Conservation (phyloP, 2,888 invertebrate genomes). For the Imbricaverruca yamaguchii region DNA sequence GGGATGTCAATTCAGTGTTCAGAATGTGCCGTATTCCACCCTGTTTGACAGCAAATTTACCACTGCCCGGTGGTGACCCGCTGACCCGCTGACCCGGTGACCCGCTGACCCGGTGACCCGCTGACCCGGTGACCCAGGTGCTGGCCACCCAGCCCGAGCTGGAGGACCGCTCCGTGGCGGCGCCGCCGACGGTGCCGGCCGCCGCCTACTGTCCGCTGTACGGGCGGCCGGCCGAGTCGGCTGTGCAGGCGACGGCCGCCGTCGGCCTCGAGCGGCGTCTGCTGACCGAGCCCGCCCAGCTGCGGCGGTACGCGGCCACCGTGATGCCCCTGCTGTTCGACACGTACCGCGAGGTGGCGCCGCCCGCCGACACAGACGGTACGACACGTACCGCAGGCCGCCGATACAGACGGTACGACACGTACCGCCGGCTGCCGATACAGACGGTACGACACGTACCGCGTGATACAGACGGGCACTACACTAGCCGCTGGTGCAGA, state of each 20-base stretch:
- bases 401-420: too few species aligned
- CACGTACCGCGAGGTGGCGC: conserved; percentile 66
- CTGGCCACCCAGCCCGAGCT: conserved; percentile 25
- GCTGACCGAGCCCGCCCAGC: conserved; percentile 34
- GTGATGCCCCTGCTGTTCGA: conserved; percentile 71
- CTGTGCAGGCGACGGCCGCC: conserved; percentile 28
- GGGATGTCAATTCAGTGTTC: too few species aligned
- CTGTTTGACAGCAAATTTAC: too few species aligned
- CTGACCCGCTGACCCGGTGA: too few species aligned
- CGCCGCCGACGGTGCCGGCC: conserved; percentile 35
- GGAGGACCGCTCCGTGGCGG: conserved; percentile 38
- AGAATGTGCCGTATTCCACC: too few species aligned
- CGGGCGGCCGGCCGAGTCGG: conserved; percentile 35
- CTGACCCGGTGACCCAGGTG: neutral
- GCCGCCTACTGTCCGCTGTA: conserved; percentile 35
- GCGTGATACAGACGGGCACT: too few species aligned
- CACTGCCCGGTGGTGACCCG: too few species aligned
- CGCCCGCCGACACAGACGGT: conserved; percentile 27
- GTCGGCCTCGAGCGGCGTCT: conserved; percentile 16
- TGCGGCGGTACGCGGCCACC: conserved; percentile 56
- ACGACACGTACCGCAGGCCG: conserved; percentile 21
- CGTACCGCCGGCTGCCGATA: too few species aligned
- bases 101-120: too few species aligned
- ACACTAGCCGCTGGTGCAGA: too few species aligned
- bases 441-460: too few species aligned